Evolutionary conservation across 2,113 vertebrate species (phyloP).

Genomic region (Callopanchax toddi): DNA sequence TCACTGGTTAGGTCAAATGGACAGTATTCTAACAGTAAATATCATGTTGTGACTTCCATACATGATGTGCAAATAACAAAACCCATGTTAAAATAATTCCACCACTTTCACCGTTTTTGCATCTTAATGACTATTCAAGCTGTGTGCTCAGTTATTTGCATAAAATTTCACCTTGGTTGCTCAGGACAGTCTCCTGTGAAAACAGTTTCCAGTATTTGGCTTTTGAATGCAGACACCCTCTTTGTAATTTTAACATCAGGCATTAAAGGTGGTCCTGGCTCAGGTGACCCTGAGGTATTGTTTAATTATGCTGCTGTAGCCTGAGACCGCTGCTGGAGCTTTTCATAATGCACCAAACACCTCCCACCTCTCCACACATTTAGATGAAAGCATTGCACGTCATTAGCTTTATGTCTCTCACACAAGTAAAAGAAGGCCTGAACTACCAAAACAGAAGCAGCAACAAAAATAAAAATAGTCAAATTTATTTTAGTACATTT

Average conservation of each 20-base stretch:
- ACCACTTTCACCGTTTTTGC: background rate
- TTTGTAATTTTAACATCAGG: background rate
- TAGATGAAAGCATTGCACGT: background rate
- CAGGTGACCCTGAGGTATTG: background rate
- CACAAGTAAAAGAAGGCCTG: background rate
- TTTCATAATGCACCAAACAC: background rate
- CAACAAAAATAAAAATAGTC: too few relatives aligned
- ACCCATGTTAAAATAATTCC: background rate
- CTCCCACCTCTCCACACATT: background rate
- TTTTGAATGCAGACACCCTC: background rate
- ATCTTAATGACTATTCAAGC: background rate
- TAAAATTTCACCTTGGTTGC: background rate
- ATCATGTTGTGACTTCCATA: background rate
- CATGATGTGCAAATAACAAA: background rate
- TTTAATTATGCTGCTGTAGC: background rate
- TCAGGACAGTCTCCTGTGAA: background rate
- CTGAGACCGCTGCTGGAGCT: background rate
- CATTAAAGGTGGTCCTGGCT: background rate
- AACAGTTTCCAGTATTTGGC: background rate
- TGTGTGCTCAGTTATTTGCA: background rate
- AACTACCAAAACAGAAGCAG: too few relatives aligned
- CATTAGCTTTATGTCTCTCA: background rate
- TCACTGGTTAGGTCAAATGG: background rate
- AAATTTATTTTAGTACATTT: too few relatives aligned
- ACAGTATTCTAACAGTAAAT: background rate